Conservation (phyloP, 2,888 invertebrate genomes). For the Platypus cylindrus region DNA sequence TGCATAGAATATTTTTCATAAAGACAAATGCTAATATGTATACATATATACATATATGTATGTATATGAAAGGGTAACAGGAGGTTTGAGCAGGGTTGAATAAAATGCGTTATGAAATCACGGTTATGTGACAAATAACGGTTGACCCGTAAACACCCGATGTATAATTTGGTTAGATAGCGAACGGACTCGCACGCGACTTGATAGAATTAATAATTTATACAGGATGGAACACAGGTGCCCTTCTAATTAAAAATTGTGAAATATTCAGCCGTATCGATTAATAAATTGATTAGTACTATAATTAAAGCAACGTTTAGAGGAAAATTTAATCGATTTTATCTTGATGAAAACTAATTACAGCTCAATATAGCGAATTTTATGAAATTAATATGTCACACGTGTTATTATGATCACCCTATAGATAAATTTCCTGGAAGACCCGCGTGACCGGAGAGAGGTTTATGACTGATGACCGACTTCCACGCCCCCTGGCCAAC, state of each 20-base stretch:
- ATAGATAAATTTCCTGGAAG: constrained; percentile 16
- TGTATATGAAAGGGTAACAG: constrained; percentile 10
- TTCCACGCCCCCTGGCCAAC: constrained; percentile 35
- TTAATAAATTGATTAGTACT: no score
- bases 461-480: constrained; percentile 35
- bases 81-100: constrained; percentile 6
- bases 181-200: constrained; percentile 25
- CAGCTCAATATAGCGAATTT: no score
- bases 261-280: constrained; percentile 2
- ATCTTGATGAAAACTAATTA: no score
- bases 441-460: constrained; percentile 18
- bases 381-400: no score
- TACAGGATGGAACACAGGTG: constrained; percentile 8
- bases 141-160: constrained; percentile 31
- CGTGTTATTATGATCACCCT: constrained; percentile 9
- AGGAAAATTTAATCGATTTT: no score
- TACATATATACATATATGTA: constrained; percentile 12
- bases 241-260: no score
- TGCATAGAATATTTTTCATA: constrained; percentile 14
- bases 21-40: constrained; percentile 13
- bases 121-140: constrained; percentile 31
- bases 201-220: constrained; percentile 9
- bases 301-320: no score
- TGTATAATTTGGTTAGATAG: constrained; percentile 31
- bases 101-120: constrained; percentile 28